phyloP scores from a whole-genome alignment of 1,140 invertebrate genomes.

The Drosophila kikkawai region DNA sequence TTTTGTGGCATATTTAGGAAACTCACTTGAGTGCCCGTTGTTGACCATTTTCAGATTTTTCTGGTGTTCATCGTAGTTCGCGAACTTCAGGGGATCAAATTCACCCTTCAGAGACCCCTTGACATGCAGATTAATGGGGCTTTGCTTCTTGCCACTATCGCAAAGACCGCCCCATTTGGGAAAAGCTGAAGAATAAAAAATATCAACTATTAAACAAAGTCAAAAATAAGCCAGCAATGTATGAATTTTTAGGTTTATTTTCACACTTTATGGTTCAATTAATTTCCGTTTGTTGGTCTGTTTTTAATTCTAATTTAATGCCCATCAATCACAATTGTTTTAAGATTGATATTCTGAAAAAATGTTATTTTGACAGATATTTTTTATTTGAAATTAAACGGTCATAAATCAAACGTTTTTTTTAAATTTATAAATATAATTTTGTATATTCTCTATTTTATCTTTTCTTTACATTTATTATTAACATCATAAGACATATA shows the following conservation, averaged over 20 bases:
- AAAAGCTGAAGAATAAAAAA: conserved; percentile 55
- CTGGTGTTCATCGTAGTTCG: conserved; percentile 81
- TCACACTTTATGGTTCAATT: too few relatives aligned
- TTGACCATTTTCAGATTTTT: conserved; percentile 83
- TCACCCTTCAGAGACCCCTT: conserved; percentile 72
- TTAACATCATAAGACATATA: not conserved
- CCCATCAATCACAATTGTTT: conserved; percentile 3
- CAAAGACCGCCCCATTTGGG: conserved; percentile 85
- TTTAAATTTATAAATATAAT: not conserved
- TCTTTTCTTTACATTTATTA: not conserved
- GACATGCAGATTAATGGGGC: conserved; percentile 85
- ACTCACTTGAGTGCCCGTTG: conserved; percentile 86
- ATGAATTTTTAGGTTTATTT: not conserved
- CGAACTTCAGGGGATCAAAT: conserved; percentile 81
- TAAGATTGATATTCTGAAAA: not conserved
- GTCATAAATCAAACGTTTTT: too few relatives aligned
- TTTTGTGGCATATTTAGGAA: not conserved
- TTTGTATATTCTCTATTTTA: not conserved
- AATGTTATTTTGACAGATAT: not conserved
- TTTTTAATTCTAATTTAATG: not conserved
- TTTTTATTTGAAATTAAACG: too few relatives aligned
- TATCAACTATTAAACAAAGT: conserved; percentile 6
- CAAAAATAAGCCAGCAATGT: not conserved
- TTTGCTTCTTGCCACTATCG: conserved; percentile 84
- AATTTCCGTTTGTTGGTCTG: too few relatives aligned